A percentile compares a stretch with the other conserved stretches of the same genome.
Conservation (phyloP, 2,113 vertebrate species). For the Helogale parvula region DNA sequence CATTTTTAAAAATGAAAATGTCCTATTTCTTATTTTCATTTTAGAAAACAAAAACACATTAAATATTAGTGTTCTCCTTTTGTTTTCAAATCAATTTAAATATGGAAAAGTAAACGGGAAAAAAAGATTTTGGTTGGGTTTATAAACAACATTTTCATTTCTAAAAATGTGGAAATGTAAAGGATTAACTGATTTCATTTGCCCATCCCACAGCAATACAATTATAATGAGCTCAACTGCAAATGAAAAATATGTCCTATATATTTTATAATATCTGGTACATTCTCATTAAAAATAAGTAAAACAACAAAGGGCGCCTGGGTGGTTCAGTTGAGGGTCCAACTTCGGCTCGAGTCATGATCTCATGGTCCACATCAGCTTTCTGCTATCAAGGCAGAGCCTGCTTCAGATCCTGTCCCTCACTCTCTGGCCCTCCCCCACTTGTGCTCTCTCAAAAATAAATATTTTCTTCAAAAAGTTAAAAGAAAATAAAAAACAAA, state of each 20-base stretch:
- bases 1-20: not conserved
- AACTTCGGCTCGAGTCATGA: too few species aligned
- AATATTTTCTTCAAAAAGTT: too few species aligned
- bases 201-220: not conserved
- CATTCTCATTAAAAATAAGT: slow-evolving; percentile 31
- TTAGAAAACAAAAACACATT: slow-evolving; percentile 41
- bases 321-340: too few species aligned
- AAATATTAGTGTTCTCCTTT: not conserved
- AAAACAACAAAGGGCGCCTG: slow-evolving; percentile 9
- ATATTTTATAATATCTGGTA: not conserved
- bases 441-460: too few species aligned
- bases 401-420: too few species aligned
- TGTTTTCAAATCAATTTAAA: not conserved
- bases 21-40: not conserved
- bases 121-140: slow-evolving; percentile 27
- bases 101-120: not conserved
- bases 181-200: slow-evolving; percentile 28
- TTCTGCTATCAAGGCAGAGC: too few species aligned
- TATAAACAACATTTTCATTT: slow-evolving; percentile 47
- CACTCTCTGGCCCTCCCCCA: too few species aligned
- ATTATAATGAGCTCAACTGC: not conserved
- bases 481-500: too few species aligned
- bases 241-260: not conserved
- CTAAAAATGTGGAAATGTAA: not conserved
- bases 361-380: too few species aligned